Base-by-base conservation (phyloP, 2,888 invertebrate genomes). In the Plusia festucae region DNA sequence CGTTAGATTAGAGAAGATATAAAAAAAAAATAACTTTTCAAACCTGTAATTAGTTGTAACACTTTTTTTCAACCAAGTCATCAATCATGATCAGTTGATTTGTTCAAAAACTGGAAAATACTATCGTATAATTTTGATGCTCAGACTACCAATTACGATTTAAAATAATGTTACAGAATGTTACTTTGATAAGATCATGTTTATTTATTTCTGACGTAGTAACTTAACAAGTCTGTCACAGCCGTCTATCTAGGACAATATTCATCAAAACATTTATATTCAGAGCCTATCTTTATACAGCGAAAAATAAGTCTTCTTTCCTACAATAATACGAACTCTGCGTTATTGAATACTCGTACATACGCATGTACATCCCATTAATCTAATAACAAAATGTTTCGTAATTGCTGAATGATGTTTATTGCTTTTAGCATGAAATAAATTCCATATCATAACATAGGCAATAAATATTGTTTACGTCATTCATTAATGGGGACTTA, bases 331-430 rank as follows among this genome's bases (percentile, higher is more conserved):
- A 9, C 46, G 11, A 11, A 11, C 20, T 18, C 11, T 20, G 20
- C n/a, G n/a, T 4, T 49, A 18, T 20, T 8, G 11, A 8, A 7
- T 46, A 18, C 18, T 18, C 18, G 18, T 46, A 46, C 18, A 46
- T 18, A 46, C 16, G 18, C 11, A 20, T 18, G 18, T 20, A 18
- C 8, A 46, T 20, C 46, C 46, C 46, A 49, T 49, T 20, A 49
- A 49, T 20, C 46, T 20, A 20, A 1, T 49, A 20, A 20, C 46
- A 11, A 11, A 49, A 49, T 49, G 46, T 49, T 20, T 49, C 18
- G 46, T 49, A 49, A 49, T 49, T 49, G 46, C 46, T 3, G 46
- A 49, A 49, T 49, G 11, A 49, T 49, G 46, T 49, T 49, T 49
- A 49, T 49, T 49, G 20, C 46, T 49, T n/a, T 40, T 18, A 18